phyloP scores from a whole-genome alignment of 2,113 vertebrate species.

The Centropristis striata region DNA sequence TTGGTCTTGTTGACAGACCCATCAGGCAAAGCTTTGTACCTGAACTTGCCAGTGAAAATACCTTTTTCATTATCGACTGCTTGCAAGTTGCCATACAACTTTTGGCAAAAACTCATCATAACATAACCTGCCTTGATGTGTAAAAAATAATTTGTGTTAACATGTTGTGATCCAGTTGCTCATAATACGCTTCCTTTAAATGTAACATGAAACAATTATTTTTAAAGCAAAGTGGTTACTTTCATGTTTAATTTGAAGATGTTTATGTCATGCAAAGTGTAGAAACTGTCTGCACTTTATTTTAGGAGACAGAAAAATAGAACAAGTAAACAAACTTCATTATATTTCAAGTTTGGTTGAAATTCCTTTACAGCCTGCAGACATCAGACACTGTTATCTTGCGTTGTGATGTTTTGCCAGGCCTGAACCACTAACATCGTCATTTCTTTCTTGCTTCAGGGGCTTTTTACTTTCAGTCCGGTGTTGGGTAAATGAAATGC shows the following conservation, averaged over 20 bases:
- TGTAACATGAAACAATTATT: neutral
- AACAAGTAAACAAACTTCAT: slow-evolving; percentile 2
- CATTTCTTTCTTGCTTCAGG: neutral
- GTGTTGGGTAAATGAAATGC: slow-evolving; percentile 17
- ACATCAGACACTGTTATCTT: neutral
- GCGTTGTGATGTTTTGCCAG: slow-evolving; percentile 5
- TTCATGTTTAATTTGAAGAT: neutral
- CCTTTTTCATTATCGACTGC: too few relatives aligned
- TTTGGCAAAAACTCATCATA: too few relatives aligned
- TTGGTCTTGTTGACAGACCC: too few relatives aligned
- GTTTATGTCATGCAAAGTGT: neutral
- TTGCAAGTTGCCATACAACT: too few relatives aligned
- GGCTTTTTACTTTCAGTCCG: neutral
- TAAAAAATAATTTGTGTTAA: too few relatives aligned
- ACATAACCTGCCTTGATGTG: too few relatives aligned
- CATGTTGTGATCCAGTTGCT: too few relatives aligned
- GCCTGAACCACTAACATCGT: neutral
- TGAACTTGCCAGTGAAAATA: too few relatives aligned
- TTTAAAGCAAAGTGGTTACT: neutral
- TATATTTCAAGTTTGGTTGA: neutral
- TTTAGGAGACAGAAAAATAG: neutral
- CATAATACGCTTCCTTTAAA: neutral
- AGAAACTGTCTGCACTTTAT: neutral
- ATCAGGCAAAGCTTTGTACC: too few relatives aligned
- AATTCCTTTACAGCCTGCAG: neutral